Evolutionary conservation across 2,797 vertebrate species (phyloP).

Genomic region (Triplophysa yarkandensis): DNA sequence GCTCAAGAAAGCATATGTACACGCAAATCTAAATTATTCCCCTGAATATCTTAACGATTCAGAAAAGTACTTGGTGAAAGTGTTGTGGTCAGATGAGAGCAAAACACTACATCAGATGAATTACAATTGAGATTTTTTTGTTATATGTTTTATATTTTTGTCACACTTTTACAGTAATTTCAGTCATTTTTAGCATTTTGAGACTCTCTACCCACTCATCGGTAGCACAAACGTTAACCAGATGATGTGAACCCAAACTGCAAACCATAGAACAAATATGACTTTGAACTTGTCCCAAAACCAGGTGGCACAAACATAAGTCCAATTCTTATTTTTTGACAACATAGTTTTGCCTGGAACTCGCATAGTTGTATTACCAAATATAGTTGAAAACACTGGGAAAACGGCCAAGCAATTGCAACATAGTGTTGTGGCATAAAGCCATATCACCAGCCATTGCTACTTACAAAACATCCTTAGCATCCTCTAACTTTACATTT

Average conservation of each 20-base stretch:
- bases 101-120: too few species aligned
- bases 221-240: slow-evolving; percentile 19
- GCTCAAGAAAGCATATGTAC: too few species aligned
- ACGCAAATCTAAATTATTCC: too few species aligned
- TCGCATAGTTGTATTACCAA: slow-evolving; percentile 36
- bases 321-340: slow-evolving; percentile 27
- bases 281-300: slow-evolving; percentile 35
- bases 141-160: too few species aligned
- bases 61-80: too few species aligned
- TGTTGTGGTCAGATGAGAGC: too few species aligned
- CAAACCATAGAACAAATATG: slow-evolving; percentile 45
- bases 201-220: slow-evolving; percentile 1
- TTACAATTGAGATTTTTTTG: too few species aligned
- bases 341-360: slow-evolving; percentile 11
- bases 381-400: slow-evolving; percentile 43
- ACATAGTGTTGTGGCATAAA: slow-evolving; percentile 32
- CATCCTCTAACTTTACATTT: slow-evolving; percentile 21
- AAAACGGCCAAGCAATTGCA: slow-evolving; percentile 37
- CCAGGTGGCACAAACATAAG: slow-evolving; percentile 30
- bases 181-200: slow-evolving; percentile 21
- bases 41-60: too few species aligned
- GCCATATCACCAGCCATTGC: slow-evolving; percentile 37
- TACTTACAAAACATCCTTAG: slow-evolving; percentile 11
- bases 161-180: slow-evolving; percentile 5
- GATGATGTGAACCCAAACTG: slow-evolving; percentile 14